Percentiles rank a stretch among this genome's conserved stretches.
Evolutionary conservation across 92 coral and sea anemone species (phyloP).

Genomic region (Bergia sp.): DNA sequence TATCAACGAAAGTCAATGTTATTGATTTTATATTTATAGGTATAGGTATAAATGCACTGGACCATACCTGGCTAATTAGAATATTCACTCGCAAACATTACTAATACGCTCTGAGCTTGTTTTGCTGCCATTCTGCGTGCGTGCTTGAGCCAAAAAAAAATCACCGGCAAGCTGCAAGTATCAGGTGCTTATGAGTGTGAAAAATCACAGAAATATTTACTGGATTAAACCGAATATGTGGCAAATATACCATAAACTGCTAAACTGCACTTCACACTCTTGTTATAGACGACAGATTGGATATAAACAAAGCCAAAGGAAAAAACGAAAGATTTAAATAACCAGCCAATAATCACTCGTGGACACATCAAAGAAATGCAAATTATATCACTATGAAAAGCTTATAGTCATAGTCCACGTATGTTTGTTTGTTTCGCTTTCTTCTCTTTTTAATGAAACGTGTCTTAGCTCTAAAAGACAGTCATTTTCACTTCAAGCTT

Average conservation of each 20-base stretch:
- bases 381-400: not conserved
- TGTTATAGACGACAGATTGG: not conserved
- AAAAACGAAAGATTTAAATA: not conserved
- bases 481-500: conserved; percentile 3
- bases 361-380: conserved; percentile 25
- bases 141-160: not conserved
- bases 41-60: not conserved
- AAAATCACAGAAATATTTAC: not conserved
- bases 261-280: not conserved
- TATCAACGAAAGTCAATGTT: not conserved
- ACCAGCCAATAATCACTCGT: not conserved
- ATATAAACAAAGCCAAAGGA: not conserved
- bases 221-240: not conserved
- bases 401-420: not conserved
- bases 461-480: conserved; percentile 10
- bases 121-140: not conserved
- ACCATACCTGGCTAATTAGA: not conserved
- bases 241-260: not conserved
- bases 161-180: not conserved
- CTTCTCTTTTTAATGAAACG: conserved; percentile 6
- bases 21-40: not conserved
- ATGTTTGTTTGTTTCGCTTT: conserved; percentile 27
- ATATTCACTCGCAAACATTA: not conserved
- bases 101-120: not conserved
- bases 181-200: not conserved